These are phyloP conservation scores for Falco biarmicus DNA, from an alignment of 2,797 vertebrate genomes.

Conservation along the genomic window DNA sequence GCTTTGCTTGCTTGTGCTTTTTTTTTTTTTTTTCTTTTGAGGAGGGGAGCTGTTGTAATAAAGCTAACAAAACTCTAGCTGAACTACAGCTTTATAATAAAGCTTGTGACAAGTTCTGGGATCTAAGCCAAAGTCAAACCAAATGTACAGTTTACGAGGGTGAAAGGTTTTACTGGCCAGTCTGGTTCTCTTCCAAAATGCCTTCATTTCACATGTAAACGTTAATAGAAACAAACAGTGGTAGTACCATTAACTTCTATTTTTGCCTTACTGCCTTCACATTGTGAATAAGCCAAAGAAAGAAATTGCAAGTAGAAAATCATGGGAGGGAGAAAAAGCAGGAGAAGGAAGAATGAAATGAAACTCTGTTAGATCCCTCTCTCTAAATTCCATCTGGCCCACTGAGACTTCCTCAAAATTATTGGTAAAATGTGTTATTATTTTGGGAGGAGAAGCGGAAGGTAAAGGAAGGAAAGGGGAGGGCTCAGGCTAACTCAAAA, in stretches of 20 bases:
- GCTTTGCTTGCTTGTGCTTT: not conserved
- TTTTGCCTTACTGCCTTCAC: conserved; percentile 27
- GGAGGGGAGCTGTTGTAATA: conserved; percentile 3
- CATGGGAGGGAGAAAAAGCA: not conserved
- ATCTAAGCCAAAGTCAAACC: conserved; percentile 66
- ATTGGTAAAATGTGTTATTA: conserved; percentile 57
- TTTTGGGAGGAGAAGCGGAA: conserved; percentile 45
- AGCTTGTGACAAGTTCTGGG: conserved; percentile 71
- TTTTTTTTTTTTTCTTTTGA: not conserved
- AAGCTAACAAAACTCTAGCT: conserved; percentile 73
- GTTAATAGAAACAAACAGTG: conserved; percentile 64
- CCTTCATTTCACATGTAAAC: conserved; percentile 59
- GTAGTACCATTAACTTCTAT: conserved; percentile 62
- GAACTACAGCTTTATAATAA: conserved; percentile 75
- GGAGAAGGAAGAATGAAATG: not conserved
- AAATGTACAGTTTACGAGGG: conserved; percentile 60
- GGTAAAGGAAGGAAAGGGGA: conserved; percentile 59
- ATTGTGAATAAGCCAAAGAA: conserved; percentile 15
- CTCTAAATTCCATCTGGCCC: conserved; percentile 27
- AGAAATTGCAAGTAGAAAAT: conserved; percentile 15
- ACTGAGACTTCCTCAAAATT: conserved; percentile 39
- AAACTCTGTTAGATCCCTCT: not conserved
- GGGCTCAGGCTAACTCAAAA: conserved; percentile 7
- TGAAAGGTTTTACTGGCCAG: conserved; percentile 68
- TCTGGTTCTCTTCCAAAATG: conserved; percentile 65